phyloP scores from a whole-genome alignment of 2,797 vertebrate species.

The Anguilla anguilla region DNA sequence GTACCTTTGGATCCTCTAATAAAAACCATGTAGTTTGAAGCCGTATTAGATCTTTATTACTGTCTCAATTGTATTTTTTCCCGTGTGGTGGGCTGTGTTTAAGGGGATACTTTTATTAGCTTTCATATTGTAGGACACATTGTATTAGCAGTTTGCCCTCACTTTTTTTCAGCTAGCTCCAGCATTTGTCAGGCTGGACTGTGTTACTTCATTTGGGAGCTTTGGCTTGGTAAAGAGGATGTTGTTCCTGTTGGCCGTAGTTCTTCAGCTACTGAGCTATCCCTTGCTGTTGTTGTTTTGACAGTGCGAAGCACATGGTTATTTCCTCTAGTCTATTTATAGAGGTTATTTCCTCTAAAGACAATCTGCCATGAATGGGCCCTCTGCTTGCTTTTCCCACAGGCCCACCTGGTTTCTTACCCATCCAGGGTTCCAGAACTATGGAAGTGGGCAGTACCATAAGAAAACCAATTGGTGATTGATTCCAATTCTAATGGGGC shows the following conservation, averaged over 20 bases:
- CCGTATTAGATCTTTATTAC: background rate
- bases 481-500: background rate
- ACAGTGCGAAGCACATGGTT: background rate
- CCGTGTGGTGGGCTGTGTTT: background rate
- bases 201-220: background rate
- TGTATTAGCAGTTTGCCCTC: too few relatives aligned
- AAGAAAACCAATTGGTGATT: background rate
- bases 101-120: background rate
- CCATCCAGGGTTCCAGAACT: background rate
- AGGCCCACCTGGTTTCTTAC: background rate
- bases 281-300: too few relatives aligned
- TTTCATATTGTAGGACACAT: background rate
- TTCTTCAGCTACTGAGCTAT: background rate
- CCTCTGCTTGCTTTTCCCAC: background rate
- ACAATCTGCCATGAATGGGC: background rate
- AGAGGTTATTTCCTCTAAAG: background rate
- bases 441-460: background rate
- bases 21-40: background rate
- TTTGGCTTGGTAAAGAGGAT: background rate
- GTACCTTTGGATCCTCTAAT: slow-evolving; percentile 56
- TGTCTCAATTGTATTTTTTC: background rate
- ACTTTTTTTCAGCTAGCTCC: background rate
- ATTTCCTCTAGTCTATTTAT: background rate
- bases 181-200: background rate
- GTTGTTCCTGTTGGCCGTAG: background rate